phyloP scores from a whole-genome alignment of 2,888 invertebrate genomes.

The Exocentrus adspersus region DNA sequence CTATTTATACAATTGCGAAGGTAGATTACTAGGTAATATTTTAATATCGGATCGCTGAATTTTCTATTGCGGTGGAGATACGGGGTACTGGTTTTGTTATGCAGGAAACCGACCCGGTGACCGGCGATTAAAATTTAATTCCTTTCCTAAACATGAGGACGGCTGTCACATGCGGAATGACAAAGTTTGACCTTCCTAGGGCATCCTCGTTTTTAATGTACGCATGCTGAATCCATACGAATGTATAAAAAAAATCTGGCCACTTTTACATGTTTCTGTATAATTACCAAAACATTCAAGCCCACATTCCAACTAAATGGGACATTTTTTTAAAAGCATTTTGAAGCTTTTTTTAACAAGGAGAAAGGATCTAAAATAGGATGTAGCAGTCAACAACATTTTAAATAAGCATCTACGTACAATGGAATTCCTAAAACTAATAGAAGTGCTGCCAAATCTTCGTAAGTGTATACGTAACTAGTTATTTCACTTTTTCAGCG shows the following conservation, averaged over 20 bases:
- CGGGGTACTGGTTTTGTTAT: neutral
- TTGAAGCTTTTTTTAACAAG: too few species aligned
- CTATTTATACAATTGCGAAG: neutral
- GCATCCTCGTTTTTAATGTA: too few species aligned
- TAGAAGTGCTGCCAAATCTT: neutral
- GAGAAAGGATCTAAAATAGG: neutral
- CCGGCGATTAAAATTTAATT: neutral
- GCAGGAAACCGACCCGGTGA: neutral
- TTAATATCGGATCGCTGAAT: neutral
- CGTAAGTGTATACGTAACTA: too few species aligned
- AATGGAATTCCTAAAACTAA: neutral
- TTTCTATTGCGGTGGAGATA: neutral
- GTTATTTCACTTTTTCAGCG: too few species aligned
- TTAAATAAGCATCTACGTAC: neutral
- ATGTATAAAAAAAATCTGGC: too few species aligned
- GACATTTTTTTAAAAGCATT: too few species aligned
- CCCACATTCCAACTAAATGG: too few species aligned
- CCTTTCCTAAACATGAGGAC: neutral
- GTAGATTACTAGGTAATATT: neutral
- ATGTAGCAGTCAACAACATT: neutral
- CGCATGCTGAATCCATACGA: too few species aligned
- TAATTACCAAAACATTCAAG: too few species aligned
- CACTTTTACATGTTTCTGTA: too few species aligned
- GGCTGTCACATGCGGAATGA: neutral
- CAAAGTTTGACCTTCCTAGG: neutral